Conservation (phyloP, 2,797 vertebrate genomes). For the Todus mexicanus region DNA sequence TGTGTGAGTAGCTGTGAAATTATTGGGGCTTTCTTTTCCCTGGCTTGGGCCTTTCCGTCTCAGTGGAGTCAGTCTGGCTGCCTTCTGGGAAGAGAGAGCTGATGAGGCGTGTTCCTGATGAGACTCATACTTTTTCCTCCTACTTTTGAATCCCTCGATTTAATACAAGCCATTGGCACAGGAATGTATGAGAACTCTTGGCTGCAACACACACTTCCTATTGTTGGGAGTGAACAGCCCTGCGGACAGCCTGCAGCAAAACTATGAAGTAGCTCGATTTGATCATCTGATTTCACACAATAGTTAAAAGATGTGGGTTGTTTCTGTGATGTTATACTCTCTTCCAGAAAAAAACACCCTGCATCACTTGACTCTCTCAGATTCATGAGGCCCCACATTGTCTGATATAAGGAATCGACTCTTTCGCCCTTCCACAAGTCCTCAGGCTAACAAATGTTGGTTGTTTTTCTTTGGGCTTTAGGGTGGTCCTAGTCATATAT, state of each 20-base stretch:
- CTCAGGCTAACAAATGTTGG: neutral
- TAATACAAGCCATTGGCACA: neutral
- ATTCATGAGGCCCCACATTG: neutral
- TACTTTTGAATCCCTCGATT: slow-evolving; percentile 18
- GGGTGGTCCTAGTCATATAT: neutral
- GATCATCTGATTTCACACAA: slow-evolving; percentile 38
- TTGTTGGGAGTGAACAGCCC: slow-evolving; percentile 16
- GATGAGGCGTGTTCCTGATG: slow-evolving; percentile 50
- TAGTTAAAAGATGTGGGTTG: slow-evolving; percentile 16
- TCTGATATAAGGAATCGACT: neutral
- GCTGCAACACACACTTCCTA: neutral
- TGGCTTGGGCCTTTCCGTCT: neutral
- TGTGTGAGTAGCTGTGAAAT: slow-evolving; percentile 40
- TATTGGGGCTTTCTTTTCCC: slow-evolving; percentile 7
- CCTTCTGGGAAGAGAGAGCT: slow-evolving; percentile 40
- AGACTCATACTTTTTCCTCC: neutral
- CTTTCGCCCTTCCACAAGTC: neutral
- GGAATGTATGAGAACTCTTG: neutral
- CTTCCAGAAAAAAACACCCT: neutral
- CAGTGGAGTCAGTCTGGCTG: slow-evolving; percentile 50
- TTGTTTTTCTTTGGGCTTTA: neutral
- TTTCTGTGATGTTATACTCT: neutral
- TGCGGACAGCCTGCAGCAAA: neutral
- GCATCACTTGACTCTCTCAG: neutral
- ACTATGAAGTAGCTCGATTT: slow-evolving; percentile 23